Percentiles rank a stretch among this genome's conserved stretches.
Conservation (phyloP, 2,797 vertebrate genomes). For the Leontopithecus rosalia region DNA sequence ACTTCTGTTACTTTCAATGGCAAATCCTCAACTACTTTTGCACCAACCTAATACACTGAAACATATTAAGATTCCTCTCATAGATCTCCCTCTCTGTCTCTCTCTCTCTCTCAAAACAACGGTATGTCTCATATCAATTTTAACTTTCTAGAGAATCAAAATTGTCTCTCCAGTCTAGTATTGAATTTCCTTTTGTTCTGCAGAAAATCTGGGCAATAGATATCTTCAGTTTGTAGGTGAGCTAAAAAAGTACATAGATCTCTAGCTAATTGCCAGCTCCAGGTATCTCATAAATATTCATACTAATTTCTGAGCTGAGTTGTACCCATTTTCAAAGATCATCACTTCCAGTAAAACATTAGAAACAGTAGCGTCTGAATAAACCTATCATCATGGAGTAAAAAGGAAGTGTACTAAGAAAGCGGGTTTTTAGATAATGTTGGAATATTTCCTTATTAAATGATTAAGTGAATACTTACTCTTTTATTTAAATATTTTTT, state of each 20-base stretch:
- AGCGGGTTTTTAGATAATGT: background rate
- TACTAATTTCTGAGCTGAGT: background rate
- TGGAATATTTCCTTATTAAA: background rate
- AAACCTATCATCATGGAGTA: background rate
- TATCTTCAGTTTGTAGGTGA: background rate
- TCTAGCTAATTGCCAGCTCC: no score
- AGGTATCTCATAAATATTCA: background rate
- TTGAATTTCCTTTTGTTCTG: background rate
- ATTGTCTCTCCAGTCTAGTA: background rate
- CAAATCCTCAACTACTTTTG: background rate
- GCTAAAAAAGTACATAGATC: background rate
- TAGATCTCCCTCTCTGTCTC: accelerated
- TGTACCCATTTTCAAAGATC: background rate
- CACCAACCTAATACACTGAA: background rate
- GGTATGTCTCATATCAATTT: background rate
- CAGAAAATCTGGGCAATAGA: background rate
- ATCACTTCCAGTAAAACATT: background rate
- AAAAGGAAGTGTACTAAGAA: background rate
- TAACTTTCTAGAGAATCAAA: background rate
- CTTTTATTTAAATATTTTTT: background rate
- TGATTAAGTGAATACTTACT: background rate
- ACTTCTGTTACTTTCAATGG: background rate
- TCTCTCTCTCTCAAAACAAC: background rate
- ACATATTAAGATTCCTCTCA: background rate
- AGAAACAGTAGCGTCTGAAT: background rate